Evolutionary conservation across 2,113 vertebrate genomes (phyloP), one percentile per base, ranked within the genome.

Genomic region (Oncorhynchus gorbuscha): DNA sequence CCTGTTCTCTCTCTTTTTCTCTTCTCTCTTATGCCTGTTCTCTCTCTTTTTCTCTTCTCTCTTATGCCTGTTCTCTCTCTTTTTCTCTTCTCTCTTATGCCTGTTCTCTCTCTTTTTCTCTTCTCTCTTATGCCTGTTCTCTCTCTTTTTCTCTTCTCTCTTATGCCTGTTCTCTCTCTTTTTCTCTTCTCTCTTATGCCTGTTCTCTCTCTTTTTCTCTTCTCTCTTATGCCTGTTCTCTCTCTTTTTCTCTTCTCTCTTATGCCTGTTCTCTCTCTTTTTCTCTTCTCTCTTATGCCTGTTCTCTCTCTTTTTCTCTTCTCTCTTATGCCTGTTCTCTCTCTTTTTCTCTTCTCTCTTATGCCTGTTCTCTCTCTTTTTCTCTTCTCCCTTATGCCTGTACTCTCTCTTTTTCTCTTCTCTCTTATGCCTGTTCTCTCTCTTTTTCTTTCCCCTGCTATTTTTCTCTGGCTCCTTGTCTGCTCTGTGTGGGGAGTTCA

Each of bases 401-500:
- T 62, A 22, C 28, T 22, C 16, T 24, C 48, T 66, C 74, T 72
- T 11, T 69, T 30, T 35, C 5, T 39, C 6, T 39, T 67, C 11
- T 69, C 24, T 78, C 20, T 69, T 20, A 32, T 58, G 8, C 35
- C 64, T 22, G 55, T 62, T 30, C 28, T 22, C 16, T 24, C 48
- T 35, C 35, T 65, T 55, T 70, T 49, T 67, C 67, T 72, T 66
- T 80, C 48, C 48, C 58, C 80, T 45, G 6, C 55, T 51, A 24
- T 70, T 30, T 70, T 20, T 48, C 8, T 49, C 20, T 70, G 20
- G 35, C 11, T 70, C 45, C n/a, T 13, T 69, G 30, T 49, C 69
- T 49, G n/a, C 20, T 48, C 35, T 24, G 5, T 70, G 35, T 67
- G 70, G 69, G 22, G 74, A 80, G 75, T 79, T 77, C 28, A 66